phyloP scores from a whole-genome alignment of 2,113 vertebrate species.

The Oncorhynchus tshawytscha region DNA sequence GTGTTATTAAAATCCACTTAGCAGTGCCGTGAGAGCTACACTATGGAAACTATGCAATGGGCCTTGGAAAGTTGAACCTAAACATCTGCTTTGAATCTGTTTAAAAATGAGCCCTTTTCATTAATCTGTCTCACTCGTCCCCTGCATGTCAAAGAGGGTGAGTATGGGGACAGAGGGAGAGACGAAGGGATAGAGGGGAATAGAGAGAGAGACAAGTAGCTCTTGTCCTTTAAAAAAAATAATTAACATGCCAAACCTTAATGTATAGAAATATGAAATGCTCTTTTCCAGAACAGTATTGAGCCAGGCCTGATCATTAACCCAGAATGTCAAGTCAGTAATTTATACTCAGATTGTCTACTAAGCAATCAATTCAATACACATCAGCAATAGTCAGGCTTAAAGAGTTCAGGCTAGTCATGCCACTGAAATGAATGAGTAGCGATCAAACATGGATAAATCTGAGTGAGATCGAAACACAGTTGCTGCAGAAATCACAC shows the following conservation, averaged over 20 bases:
- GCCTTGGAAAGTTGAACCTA: constrained; percentile 47
- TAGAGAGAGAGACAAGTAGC: neutral
- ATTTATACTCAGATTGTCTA: neutral
- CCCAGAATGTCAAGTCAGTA: neutral
- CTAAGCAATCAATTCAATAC: neutral
- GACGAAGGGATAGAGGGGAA: neutral
- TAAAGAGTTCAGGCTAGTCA: neutral
- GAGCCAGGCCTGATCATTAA: neutral
- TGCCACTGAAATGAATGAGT: neutral
- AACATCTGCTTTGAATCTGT: constrained; percentile 67
- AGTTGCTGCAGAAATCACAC: constrained; percentile 18
- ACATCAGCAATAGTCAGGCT: neutral
- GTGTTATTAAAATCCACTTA: constrained; percentile 74
- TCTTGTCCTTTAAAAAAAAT: neutral
- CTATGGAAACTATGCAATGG: constrained; percentile 60
- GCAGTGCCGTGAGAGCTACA: constrained; percentile 40
- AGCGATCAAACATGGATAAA: neutral
- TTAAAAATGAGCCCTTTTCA: constrained; percentile 36
- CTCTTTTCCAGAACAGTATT: neutral
- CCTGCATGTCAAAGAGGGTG: constrained; percentile 13
- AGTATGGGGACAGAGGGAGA: neutral
- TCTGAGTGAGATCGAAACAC: neutral
- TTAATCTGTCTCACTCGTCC: constrained; percentile 27
- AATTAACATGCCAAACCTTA: neutral
- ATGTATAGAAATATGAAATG: neutral